Evolutionary conservation across 2,888 invertebrate species (phyloP), one percentile per base, ranked within the genome.

Genomic region (Drosophila vallismaia): DNA sequence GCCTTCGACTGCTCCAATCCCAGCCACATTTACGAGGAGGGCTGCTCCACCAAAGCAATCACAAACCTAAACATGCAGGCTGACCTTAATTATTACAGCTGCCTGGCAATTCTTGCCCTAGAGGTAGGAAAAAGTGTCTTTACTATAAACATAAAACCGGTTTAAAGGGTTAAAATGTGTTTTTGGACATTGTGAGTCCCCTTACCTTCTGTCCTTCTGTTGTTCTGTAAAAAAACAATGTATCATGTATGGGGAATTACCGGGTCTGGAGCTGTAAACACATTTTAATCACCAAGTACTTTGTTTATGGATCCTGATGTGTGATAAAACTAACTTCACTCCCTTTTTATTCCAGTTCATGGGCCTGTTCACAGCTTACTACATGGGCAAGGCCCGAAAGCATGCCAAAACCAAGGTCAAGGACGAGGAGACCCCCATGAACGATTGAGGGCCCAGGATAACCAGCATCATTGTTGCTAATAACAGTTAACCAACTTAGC

Each of bases 371-470:
- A 58, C 72, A 0, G 82, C 78, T 8, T 82, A 52, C 45, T 52
- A 80, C 33, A 77, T 82, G 82, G 82, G 82, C 59, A 83, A 80
- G 26, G 82, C 82, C 7, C 84, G 82, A 42, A 83, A 83, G 53
- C 50, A 80, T 48, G 70, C 70, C 51, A 70, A 70, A 40, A 67
- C 72, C 49, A 82, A 82, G 50, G 68, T 76, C 36, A 82, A 82
- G 81, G 82, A 82, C 9, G 82, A 82, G 9, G 86, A 86, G 69
- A 53, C 74, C 45, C 82, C 86, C 52, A 86, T 82, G 12, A 84
- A 73, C 51, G 81, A 77, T 12, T 64, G 70, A 85, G 46, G 77
- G 55, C 46, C 28, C 29, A 38, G 33, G 36, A 56, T 9, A 54
- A n/a, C 9, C 45, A 12, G 50, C 51, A 51, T 40, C 28, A 53